phyloP scores from a whole-genome alignment of 2,113 vertebrate genomes.

The Petrocephalus zakoni region DNA sequence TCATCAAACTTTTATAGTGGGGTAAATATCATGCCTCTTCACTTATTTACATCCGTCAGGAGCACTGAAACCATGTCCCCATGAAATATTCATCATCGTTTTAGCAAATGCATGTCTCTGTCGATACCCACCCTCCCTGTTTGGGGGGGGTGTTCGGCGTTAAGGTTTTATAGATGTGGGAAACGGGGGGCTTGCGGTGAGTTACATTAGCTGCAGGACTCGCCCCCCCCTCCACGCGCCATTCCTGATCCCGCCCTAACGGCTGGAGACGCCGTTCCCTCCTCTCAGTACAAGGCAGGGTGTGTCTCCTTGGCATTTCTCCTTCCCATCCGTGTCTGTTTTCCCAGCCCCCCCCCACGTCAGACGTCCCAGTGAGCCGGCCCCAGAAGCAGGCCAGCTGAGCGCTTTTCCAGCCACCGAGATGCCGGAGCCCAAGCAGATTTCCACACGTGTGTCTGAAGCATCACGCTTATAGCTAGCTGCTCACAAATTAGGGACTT shows the following conservation, averaged over 20 bases:
- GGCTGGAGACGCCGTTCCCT: conserved; percentile 44
- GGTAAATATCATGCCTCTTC: conserved; percentile 75
- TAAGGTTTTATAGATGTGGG: conserved; percentile 39
- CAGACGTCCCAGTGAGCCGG: background rate
- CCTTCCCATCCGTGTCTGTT: background rate
- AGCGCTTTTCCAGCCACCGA: background rate
- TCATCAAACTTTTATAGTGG: conserved; percentile 72
- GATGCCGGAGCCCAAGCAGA: background rate
- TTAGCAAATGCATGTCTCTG: conserved; percentile 68
- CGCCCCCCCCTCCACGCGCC: conserved; percentile 3
- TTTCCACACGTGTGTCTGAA: background rate
- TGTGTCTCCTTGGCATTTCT: background rate
- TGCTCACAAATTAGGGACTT: background rate
- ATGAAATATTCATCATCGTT: conserved; percentile 74
- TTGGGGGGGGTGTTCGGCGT: conserved; percentile 25
- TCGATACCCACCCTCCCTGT: conserved; percentile 50
- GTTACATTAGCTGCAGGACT: conserved; percentile 36
- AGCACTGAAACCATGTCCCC: conserved; percentile 66
- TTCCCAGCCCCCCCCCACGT: background rate
- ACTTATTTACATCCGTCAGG: conserved; percentile 75
- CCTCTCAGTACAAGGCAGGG: conserved; percentile 32
- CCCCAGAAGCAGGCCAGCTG: background rate
- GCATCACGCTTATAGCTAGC: background rate
- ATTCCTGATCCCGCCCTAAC: conserved; percentile 55
- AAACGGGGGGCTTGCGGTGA: conserved; percentile 34